A percentile compares a stretch with the other conserved stretches of the same genome.
Conservation (phyloP, 1,140 invertebrate genomes). For the Eumeta japonica region DNA sequence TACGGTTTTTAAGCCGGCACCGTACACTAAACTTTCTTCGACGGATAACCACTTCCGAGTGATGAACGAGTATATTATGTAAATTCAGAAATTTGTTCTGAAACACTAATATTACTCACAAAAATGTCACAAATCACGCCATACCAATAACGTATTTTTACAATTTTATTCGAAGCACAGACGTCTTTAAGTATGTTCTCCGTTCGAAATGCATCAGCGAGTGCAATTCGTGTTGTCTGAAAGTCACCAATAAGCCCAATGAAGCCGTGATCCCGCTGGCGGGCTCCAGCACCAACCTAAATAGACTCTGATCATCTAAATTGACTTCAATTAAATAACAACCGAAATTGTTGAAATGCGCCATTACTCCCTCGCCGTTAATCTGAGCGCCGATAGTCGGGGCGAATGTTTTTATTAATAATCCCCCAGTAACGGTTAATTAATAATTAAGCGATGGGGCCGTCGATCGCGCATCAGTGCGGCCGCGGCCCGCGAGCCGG, state of each 20-base stretch:
- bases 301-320: slow-evolving; percentile 59
- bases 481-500: slow-evolving; percentile 14
- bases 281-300: slow-evolving; percentile 56
- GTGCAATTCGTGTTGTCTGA: slow-evolving; percentile 56
- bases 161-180: too few species aligned
- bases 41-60: too few species aligned
- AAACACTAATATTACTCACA: too few species aligned
- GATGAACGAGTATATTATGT: too few species aligned
- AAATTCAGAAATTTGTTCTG: too few species aligned
- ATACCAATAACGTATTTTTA: too few species aligned
- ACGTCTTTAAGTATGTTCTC: too few species aligned
- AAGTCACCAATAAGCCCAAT: slow-evolving; percentile 58
- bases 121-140: too few species aligned
- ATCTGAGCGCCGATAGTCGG: slow-evolving; percentile 57
- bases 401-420: slow-evolving; percentile 56
- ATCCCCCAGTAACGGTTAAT: slow-evolving; percentile 50
- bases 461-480: slow-evolving; percentile 33
- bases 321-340: slow-evolving; percentile 60
- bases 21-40: too few species aligned
- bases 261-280: slow-evolving; percentile 54
- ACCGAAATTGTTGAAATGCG: slow-evolving; percentile 58
- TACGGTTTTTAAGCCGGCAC: too few species aligned
- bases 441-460: slow-evolving; percentile 47
- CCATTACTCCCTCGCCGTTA: slow-evolving; percentile 55
- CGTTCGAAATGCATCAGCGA: slow-evolving; percentile 49